phyloP scores from a whole-genome alignment of 2,113 vertebrate species.

The Ciconia stormi region DNA sequence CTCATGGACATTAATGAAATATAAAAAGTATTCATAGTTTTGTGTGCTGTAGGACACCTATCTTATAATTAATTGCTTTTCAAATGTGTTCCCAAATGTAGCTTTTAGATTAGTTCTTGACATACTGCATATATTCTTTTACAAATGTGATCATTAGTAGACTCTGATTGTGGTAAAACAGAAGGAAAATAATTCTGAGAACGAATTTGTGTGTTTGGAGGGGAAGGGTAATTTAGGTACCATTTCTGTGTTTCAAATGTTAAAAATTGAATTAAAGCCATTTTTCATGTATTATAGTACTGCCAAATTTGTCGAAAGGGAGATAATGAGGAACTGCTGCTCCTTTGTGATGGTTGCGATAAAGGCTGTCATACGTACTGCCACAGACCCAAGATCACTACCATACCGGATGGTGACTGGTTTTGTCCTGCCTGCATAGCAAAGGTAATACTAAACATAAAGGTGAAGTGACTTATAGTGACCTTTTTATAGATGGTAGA shows the following conservation, averaged over 20 bases:
- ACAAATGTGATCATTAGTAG: not conserved
- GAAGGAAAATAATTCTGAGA: conserved; percentile 5
- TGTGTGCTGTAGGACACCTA: conserved; percentile 30
- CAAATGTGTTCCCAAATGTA: conserved; percentile 8
- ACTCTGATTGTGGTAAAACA: not conserved
- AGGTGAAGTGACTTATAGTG: not conserved
- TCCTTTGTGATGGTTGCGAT: conserved; percentile 97
- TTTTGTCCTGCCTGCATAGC: conserved; percentile 98
- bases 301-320: conserved; percentile 98
- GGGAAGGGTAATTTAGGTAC: not conserved
- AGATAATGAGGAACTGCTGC: conserved; percentile 95
- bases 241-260: not conserved
- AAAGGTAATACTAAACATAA: conserved; percentile 80
- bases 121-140: not conserved
- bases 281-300: conserved; percentile 82
- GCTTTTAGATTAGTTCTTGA: conserved; percentile 43
- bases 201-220: conserved; percentile 28
- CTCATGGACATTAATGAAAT: not conserved
- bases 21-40: conserved; percentile 12
- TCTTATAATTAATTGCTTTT: conserved; percentile 46
- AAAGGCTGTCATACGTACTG: conserved; percentile 99
- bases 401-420: conserved; percentile 98
- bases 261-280: not conserved
- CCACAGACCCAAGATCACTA: conserved; percentile 95
- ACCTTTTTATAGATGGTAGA: not conserved